Conservation (phyloP, 2,113 vertebrate species). For the Talpa occidentalis region DNA sequence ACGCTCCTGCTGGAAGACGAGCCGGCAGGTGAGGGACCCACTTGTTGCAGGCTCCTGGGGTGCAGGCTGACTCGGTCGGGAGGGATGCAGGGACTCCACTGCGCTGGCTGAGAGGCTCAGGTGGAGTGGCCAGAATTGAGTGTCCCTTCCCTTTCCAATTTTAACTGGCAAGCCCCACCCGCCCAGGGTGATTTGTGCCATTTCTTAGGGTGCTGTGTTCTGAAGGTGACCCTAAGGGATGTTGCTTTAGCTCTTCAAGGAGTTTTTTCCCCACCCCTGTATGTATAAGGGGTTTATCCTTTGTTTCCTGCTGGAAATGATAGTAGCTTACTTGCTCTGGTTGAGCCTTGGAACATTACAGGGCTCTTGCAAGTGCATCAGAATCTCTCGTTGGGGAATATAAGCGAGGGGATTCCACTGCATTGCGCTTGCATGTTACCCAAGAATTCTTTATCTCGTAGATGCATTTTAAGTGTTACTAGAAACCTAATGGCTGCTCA, state of each 20-base stretch:
- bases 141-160: neutral
- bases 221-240: neutral
- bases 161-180: neutral
- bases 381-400: neutral
- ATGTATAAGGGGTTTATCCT: neutral
- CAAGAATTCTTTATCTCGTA: neutral
- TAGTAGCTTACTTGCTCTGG: neutral
- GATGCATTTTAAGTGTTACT: neutral
- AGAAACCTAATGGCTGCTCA: neutral
- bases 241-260: neutral
- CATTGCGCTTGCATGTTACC: neutral
- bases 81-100: too few species aligned
- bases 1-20: constrained; percentile 89
- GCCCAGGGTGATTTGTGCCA: accelerated
- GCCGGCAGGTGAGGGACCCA: constrained; percentile 87
- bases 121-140: neutral
- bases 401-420: neutral
- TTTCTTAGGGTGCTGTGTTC: neutral
- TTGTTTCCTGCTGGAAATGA: neutral
- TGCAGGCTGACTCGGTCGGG: neutral
- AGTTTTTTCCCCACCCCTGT: neutral
- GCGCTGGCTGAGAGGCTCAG: neutral
- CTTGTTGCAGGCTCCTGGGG: too few species aligned
- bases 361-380: neutral
- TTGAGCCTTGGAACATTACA: neutral